Percentiles rank a stretch among this genome's conserved stretches.
Evolutionary conservation across 2,113 vertebrate genomes (phyloP).

Genomic region (Cisticola juncidis): DNA sequence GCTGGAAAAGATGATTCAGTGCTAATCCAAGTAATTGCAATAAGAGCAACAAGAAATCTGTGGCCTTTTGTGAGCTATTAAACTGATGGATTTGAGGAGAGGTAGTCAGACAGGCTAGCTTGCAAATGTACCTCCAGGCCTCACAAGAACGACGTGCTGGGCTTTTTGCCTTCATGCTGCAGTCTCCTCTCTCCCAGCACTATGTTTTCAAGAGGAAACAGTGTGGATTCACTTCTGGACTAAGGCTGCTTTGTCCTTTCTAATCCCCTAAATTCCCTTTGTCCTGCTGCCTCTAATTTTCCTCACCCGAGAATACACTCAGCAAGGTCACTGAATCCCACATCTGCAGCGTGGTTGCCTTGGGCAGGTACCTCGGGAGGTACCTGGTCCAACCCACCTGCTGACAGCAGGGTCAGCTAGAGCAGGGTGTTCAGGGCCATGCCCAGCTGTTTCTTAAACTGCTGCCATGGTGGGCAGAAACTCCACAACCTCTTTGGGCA

Average conservation of each 20-base stretch:
- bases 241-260: neutral
- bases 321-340: neutral
- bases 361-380: neutral
- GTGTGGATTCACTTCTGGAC: neutral
- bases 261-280: neutral
- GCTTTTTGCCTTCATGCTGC: neutral
- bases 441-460: neutral
- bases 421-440: neutral
- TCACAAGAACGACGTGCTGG: neutral
- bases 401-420: neutral
- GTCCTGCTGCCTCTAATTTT: neutral
- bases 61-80: neutral
- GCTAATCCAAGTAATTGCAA: conserved; percentile 30
- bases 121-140: neutral
- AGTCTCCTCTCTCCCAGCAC: neutral
- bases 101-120: neutral
- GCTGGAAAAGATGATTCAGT: conserved; percentile 15
- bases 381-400: neutral
- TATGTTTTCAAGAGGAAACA: neutral
- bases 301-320: neutral
- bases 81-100: neutral
- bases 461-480: neutral
- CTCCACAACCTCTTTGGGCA: neutral
- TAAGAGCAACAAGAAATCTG: neutral
- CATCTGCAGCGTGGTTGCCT: accelerated